Base-by-base conservation (phyloP, 2,113 vertebrate genomes). In the Aplodontia rufa region DNA sequence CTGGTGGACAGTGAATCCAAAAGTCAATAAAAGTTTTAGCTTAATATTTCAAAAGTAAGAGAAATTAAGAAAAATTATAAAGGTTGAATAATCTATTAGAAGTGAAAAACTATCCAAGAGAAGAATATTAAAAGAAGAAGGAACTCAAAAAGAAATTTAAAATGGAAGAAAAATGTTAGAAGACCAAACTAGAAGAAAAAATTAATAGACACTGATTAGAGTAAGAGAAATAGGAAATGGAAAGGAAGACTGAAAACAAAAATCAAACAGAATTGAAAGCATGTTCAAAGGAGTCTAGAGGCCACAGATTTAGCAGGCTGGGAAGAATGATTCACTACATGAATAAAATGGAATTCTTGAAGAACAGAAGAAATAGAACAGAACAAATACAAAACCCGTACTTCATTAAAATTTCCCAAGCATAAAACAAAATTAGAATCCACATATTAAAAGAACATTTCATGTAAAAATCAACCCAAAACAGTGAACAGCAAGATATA, bases 361-460 rank as follows among this genome's bases (percentile, higher is more conserved):
- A 85, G 40, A n/a, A 88, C 8, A 12, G 58, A 86, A 82, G 78
- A 91, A 79, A 83, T 75, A 42, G 58, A 96, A 68, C n/a, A 86
- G n/a, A 92, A 72, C 35, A 72, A 80, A 30, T 47, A 66, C 71
- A 55, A 88, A 68, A 74, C 37, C 6, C n/a, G 20, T 85, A 85
- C 89, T 68, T 96, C 37, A 89, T 32, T 84, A 79, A 81, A 28
- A 28, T 17, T 94, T 90, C 72, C 53, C 66, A 92, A 26, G 68
- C 58, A 86, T 30, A 91, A 71, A 60, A 42, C 62, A 84, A 72
- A 90, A n/a, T 86, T 81, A 13, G 22, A 69, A 62, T 94, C 62
- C 90, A 58, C 49, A 58, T 75, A 53, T 62, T 78, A 37, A 83
- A 86, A 92, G 82, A 12, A 5, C 53, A 74, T 51, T 51, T 40